Conservation (phyloP, 1,140 invertebrate genomes). For the Caenorhabditis briggsae region DNA sequence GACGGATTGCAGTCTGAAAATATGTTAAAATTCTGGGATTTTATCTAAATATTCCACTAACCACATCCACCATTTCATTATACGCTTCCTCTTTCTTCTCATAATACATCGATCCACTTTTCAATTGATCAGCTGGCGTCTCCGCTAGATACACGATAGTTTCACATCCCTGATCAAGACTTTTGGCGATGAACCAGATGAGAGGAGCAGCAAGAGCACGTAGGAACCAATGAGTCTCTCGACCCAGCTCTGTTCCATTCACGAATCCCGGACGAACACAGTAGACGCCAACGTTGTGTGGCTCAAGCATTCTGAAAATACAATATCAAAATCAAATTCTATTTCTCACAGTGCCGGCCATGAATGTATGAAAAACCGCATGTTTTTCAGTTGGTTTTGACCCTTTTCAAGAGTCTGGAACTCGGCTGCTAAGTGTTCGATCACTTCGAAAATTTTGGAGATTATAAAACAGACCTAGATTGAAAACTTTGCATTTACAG, state of each 20-base stretch:
- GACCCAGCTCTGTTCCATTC: conserved; percentile 62
- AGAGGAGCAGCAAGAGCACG: conserved; percentile 61
- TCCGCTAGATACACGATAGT: conserved; percentile 41
- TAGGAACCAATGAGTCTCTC: conserved; percentile 62
- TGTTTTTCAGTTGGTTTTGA: no score
- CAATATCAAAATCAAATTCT: no score
- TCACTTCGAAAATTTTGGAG: no score
- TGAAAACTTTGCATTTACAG: no score
- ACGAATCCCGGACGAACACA: conserved; percentile 61
- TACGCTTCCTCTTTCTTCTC: conserved; percentile 40
- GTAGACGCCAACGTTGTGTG: conserved; percentile 53
- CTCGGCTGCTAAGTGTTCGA: no score
- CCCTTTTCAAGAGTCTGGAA: no score
- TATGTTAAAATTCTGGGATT: no score
- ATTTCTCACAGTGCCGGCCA: no score
- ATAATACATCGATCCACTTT: conserved; percentile 52
- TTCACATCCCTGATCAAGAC: conserved; percentile 35
- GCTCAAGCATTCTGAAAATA: conserved; percentile 44
- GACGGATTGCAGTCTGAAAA: conserved; percentile 27
- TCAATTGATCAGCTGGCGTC: neutral
- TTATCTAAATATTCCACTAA: conserved; percentile 13
- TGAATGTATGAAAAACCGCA: no score
- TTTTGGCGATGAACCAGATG: conserved; percentile 59
- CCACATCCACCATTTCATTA: conserved; percentile 16
- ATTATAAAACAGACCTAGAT: no score